These are phyloP conservation scores for Eutrigla gurnardus DNA, from an alignment of 2,797 vertebrate genomes.

Conservation along the genomic window DNA sequence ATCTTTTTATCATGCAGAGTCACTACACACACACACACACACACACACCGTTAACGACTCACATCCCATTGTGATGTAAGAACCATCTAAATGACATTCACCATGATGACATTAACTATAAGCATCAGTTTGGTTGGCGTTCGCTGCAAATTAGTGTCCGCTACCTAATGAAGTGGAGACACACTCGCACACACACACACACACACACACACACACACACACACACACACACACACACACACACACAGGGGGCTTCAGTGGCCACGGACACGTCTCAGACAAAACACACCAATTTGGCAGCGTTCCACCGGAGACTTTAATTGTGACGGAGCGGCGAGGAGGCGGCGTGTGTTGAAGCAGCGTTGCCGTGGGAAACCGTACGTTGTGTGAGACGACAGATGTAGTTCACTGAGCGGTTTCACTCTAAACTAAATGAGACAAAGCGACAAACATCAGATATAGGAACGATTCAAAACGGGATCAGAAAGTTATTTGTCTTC, in stretches of 20 bases:
- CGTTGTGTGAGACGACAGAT: too few species aligned
- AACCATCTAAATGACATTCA: conserved; percentile 20
- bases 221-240: conserved; percentile 1
- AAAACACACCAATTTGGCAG: too few species aligned
- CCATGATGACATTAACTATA: conserved; percentile 23
- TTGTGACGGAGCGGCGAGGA: conserved; percentile 20
- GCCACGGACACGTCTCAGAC: neutral
- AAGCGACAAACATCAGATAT: too few species aligned
- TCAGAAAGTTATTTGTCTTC: too few species aligned
- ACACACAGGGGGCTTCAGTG: too few species aligned
- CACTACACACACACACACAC: conserved; percentile 40
- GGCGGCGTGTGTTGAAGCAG: conserved; percentile 10
- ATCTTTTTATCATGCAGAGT: conserved; percentile 41
- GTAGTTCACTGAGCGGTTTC: too few species aligned
- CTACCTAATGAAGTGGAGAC: conserved; percentile 40
- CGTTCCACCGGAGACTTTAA: conserved; percentile 29
- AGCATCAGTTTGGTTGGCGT: conserved; percentile 17
- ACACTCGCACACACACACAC: conserved; percentile 17
- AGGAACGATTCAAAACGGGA: too few species aligned
- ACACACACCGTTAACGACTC: neutral
- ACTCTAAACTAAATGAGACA: too few species aligned
- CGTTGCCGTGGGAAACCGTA: too few species aligned
- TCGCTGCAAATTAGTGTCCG: conserved; percentile 42
- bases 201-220: conserved; percentile 7
- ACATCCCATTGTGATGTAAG: conserved; percentile 8